Base-by-base conservation (phyloP, 2,888 invertebrate species). In the Lasius platythorax region DNA sequence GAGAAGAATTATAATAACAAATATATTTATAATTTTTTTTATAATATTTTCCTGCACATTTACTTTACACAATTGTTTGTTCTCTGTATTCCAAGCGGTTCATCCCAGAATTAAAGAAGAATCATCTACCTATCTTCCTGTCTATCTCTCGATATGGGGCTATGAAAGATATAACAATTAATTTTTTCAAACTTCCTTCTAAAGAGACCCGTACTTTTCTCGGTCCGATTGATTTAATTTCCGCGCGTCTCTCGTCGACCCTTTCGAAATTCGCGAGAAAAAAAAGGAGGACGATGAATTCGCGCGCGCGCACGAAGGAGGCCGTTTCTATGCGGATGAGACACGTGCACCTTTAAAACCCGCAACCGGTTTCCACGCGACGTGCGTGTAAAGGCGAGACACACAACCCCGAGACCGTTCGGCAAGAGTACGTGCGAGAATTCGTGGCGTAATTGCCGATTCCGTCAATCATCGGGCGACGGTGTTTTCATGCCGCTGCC, bases 321-420 rank as follows among this genome's bases (percentile, higher is more conserved):
- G 84, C 78, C 84, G 88, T 88, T 88, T 87, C 85, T 85, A 82
- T 81, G 88, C 85, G 84, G 74, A 85, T 78, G 82, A 85, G 88
- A 88, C 88, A 84, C 75, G 87, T 90, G 92, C 92, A 91, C 88
- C 90, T 90, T 92, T 91, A 90, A 53, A 90, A 89, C 93, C 92
- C 92, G 93, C 92, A 93, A 90, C 91, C 90, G 86, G 88, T 81
- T 81, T 72, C 61, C 72, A 46, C 79, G 89, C 89, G 86, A 82
- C 87, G 87, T 89, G 91, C 88, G 88, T 91, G 90, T 76, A 87
- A 85, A 85, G 83, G 72, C 79, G 78, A 67, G 85, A 82, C 86
- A 73, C 63, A 40, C 79, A 73, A 18, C 8, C n/a, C 40, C 46
- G 64, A 63, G 79, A 82, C 82, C 84, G 85, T 79, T 82, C 76